Percentiles rank a stretch among this genome's conserved stretches.
Conservation (phyloP, 2,113 vertebrate species). For the Bombycilla garrulus region DNA sequence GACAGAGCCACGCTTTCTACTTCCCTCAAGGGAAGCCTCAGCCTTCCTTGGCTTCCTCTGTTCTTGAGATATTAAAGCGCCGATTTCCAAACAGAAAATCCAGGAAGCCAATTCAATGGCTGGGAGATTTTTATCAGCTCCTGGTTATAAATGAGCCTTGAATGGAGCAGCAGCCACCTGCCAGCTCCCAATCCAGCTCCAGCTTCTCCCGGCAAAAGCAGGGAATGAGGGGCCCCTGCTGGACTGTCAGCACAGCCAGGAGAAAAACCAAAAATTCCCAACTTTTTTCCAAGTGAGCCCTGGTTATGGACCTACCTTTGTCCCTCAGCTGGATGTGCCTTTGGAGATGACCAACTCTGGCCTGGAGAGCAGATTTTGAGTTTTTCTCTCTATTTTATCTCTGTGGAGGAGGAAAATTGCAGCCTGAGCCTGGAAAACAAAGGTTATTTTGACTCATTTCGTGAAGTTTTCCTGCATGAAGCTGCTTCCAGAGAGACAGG, state of each 20-base stretch:
- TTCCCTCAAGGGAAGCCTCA: background rate
- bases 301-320: background rate
- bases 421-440: background rate
- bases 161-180: background rate
- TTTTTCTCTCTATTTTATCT: background rate
- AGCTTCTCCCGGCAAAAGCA: background rate
- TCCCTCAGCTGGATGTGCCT: background rate
- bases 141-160: background rate
- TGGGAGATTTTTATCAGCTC: constrained; percentile 25
- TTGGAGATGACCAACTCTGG: background rate
- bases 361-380: background rate
- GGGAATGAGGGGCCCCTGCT: background rate
- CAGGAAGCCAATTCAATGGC: constrained; percentile 47
- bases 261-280: background rate
- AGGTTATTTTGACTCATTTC: background rate
- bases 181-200: background rate
- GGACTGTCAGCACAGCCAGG: background rate
- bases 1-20: background rate
- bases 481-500: background rate
- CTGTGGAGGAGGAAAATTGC: background rate
- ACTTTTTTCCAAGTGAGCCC: background rate
- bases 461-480: background rate
- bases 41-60: constrained; percentile 14
- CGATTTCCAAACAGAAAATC: constrained; percentile 26
- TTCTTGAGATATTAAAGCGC: constrained; percentile 12